A percentile compares a stretch with the other conserved stretches of the same genome.
Evolutionary conservation across 2,797 vertebrate genomes (phyloP).

Genomic region (Urophycis tenuis): DNA sequence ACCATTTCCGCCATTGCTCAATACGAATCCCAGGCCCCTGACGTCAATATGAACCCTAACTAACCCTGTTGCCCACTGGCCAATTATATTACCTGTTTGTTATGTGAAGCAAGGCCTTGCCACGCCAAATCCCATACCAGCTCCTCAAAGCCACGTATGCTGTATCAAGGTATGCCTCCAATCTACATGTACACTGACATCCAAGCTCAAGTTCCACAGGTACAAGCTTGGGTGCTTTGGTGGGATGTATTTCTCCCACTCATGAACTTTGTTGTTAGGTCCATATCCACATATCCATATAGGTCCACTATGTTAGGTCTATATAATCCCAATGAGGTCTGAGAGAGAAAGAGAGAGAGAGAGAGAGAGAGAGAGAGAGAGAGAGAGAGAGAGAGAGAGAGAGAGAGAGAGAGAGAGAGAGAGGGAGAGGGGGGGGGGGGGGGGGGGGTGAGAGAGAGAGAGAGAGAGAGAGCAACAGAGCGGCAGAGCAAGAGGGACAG

Average conservation of each 20-base stretch:
- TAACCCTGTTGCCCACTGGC: neutral
- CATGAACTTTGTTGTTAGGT: neutral
- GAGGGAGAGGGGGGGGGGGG: too few relatives aligned
- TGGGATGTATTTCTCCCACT: neutral
- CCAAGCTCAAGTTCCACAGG: neutral
- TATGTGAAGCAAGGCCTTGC: neutral
- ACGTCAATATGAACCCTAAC: neutral
- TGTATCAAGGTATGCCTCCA: neutral
- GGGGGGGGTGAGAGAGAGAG: too few relatives aligned
- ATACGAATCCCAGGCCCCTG: neutral
- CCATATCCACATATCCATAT: too few relatives aligned
- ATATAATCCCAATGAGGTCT: too few relatives aligned
- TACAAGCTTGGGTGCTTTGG: neutral
- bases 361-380: too few relatives aligned
- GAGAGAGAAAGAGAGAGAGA: too few relatives aligned
- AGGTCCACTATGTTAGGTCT: too few relatives aligned
- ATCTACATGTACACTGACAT: too few relatives aligned
- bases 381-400: neutral
- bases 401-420: neutral
- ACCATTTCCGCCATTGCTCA: neutral
- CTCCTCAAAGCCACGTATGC: too few relatives aligned
- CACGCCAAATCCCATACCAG: neutral
- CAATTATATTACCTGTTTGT: neutral
- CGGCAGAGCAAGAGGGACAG: too few relatives aligned
- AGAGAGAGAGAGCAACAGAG: too few relatives aligned